These are phyloP conservation scores for Lycocerus yunnanus DNA, from an alignment of 2,888 invertebrate genomes.

Conservation along the genomic window DNA sequence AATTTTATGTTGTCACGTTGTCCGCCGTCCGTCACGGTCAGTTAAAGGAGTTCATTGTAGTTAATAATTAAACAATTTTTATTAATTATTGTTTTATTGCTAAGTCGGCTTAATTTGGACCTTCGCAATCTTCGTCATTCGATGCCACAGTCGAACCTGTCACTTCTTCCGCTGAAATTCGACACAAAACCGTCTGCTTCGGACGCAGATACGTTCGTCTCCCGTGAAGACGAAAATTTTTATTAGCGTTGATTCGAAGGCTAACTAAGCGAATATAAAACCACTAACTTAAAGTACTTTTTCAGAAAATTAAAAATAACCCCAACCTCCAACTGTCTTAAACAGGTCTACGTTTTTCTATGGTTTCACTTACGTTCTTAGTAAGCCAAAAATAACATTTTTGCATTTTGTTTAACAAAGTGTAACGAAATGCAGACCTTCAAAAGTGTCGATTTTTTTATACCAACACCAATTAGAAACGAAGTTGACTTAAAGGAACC, in stretches of 20 bases:
- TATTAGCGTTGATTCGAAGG: background rate
- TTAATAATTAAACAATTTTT: background rate
- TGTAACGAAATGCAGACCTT: background rate
- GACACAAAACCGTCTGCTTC: background rate
- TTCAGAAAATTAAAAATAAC: background rate
- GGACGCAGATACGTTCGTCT: background rate
- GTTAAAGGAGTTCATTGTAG: background rate
- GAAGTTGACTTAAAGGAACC: background rate
- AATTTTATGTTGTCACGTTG: background rate
- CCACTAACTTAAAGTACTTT: background rate
- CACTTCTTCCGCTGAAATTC: background rate
- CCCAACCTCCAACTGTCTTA: background rate
- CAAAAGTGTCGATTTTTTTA: background rate
- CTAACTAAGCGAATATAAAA: background rate
- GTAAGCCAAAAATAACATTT: background rate
- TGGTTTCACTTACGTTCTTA: background rate
- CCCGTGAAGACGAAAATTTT: background rate
- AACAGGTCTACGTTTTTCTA: background rate
- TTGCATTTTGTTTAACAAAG: background rate
- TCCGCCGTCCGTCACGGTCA: background rate
- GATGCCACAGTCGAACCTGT: too few species aligned
- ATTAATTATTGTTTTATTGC: background rate
- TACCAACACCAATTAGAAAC: background rate
- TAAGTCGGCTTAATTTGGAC: background rate
- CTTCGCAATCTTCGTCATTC: background rate